Percentiles rank a stretch among this genome's conserved stretches.
Evolutionary conservation across 2,113 vertebrate species (phyloP).

Genomic region (Saimiri boliviensis): DNA sequence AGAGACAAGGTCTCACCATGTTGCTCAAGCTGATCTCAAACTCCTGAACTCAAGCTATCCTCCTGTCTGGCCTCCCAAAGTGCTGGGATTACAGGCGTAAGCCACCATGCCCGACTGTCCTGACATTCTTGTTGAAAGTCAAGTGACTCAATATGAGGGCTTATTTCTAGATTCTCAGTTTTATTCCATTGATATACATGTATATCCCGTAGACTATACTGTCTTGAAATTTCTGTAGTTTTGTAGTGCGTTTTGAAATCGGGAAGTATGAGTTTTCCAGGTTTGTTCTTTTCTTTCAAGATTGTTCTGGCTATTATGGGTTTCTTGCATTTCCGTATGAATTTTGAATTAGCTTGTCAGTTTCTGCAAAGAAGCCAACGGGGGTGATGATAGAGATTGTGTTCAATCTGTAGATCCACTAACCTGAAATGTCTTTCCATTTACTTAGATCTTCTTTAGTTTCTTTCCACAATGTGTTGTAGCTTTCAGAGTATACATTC

Average conservation of each 20-base stretch:
- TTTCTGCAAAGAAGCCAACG: not conserved
- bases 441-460: not conserved
- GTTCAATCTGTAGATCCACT: not conserved
- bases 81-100: no score
- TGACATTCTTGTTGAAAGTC: not conserved
- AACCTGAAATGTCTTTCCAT: not conserved
- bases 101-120: no score
- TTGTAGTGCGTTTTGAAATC: not conserved
- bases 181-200: not conserved
- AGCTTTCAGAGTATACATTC: not conserved
- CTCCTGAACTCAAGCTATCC: no score
- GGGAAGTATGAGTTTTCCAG: not conserved
- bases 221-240: not conserved
- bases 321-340: no score
- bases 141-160: not conserved
- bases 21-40: no score
- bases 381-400: not conserved
- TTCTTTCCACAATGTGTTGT: not conserved
- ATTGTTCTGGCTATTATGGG: no score
- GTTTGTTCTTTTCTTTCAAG: not conserved
- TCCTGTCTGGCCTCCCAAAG: no score
- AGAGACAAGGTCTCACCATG: no score
- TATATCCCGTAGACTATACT: not conserved
- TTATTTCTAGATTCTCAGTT: not conserved
- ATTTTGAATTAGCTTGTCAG: not conserved